Evolutionary conservation across 2,113 vertebrate genomes (phyloP).

Genomic region (Cyanocitta stelleri): DNA sequence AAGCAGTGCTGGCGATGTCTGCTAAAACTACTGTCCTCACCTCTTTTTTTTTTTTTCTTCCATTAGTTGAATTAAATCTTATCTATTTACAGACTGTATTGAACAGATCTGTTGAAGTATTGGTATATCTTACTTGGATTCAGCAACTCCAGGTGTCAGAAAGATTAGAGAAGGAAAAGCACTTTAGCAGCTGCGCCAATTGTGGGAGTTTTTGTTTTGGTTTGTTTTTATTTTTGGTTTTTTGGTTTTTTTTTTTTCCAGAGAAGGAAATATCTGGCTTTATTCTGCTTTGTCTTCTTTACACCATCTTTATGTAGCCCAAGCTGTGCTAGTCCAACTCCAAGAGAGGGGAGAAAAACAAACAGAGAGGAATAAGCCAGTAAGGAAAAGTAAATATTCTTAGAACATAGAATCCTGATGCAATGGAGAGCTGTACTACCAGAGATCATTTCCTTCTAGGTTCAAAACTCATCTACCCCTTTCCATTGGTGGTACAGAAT

Average conservation of each 20-base stretch:
- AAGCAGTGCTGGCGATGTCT: neutral
- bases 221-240: too few relatives aligned
- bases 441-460: neutral
- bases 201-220: neutral
- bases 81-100: neutral
- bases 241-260: neutral
- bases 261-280: neutral
- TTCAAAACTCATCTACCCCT: neutral
- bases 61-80: conserved; percentile 17
- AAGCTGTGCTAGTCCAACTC: neutral
- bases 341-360: too few relatives aligned
- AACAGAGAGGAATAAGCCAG: neutral
- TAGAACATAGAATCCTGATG: neutral
- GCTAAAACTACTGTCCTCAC: neutral
- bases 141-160: neutral
- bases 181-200: neutral
- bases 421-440: neutral
- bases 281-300: neutral
- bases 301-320: neutral
- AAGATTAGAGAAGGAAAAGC: neutral
- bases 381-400: neutral
- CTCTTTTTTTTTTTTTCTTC: neutral
- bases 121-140: neutral
- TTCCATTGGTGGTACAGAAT: neutral
- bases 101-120: neutral